Conservation (phyloP, 2,797 vertebrate genomes). For the Taenioides sp. region DNA sequence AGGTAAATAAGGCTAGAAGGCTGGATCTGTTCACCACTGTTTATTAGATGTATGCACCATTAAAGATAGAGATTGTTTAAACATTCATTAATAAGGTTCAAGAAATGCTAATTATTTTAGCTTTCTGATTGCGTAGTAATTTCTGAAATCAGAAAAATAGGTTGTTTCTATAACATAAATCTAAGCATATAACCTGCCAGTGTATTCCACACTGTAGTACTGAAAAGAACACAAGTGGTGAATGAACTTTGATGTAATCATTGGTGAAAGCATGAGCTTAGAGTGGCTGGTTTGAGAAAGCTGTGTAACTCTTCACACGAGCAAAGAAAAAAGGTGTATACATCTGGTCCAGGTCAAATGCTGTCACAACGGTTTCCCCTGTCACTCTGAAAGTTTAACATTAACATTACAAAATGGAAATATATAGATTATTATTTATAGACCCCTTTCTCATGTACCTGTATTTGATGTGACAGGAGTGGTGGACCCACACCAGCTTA, state of each 20-base stretch:
- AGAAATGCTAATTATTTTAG: constrained; percentile 55
- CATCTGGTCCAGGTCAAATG: constrained; percentile 96
- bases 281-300: constrained; percentile 91
- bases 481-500: constrained; percentile 96
- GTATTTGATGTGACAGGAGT: constrained; percentile 95
- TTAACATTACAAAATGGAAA: background rate
- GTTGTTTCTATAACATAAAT: constrained; percentile 47
- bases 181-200: constrained; percentile 45
- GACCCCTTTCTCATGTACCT: constrained; percentile 72
- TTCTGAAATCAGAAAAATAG: constrained; percentile 72
- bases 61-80: constrained; percentile 40
- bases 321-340: constrained; percentile 94
- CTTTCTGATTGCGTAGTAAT: constrained; percentile 43
- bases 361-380: constrained; percentile 90
- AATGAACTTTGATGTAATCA: constrained; percentile 33
- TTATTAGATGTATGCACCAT: constrained; percentile 63
- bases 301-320: constrained; percentile 95
- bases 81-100: constrained; percentile 61
- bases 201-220: constrained; percentile 52
- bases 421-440: background rate
- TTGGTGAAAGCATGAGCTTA: constrained; percentile 65
- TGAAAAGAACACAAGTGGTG: constrained; percentile 32
- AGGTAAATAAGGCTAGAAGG: background rate
- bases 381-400: constrained; percentile 76
- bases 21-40: constrained; percentile 36